Evolutionary conservation across 2,888 invertebrate genomes (phyloP), one percentile per base, ranked within the genome.

Genomic region (Melanotus villosus): DNA sequence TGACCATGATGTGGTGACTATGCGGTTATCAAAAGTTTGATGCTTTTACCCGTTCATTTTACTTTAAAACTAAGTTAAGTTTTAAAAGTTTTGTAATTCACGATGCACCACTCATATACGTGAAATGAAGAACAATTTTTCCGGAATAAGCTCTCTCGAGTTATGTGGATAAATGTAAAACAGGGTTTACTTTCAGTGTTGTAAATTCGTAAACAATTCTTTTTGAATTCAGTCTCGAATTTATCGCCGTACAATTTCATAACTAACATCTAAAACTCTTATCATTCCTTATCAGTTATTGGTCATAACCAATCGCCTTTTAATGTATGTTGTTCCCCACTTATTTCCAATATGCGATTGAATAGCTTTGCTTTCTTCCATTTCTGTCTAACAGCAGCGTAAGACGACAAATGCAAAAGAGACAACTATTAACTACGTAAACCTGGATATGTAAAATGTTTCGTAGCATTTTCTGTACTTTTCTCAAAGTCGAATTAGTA

Each of bases 281-380:
- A 71, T 77, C 74, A 71, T 73, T 75, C 59, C 74, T 81, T 81
- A 81, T 81, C 81, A 80, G 76, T 76, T 78, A 80, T 80, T 77
- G 80, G 81, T 80, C 77, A 75, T 78, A 79, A 75, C 78, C 81
- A 70, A 70, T 70, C 50, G 70, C 36, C 58, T 65, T 63, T 70
- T 38, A 47, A 70, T 70, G 52, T 38, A 56, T 41, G 47, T 47
- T 30, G 16, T 58, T 66, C 70, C 70, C 70, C 70, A 70, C 70
- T 70, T 45, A 43, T 38, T 52, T 65, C 9, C 10, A 63, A 54
- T 54, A 18, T 34, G 63, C 52, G 5, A 30, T 30, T 26, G 23
- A 41, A 43, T 32, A 19, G 41, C 36, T 32, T 26, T 14, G n/a
- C 36, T 14, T 41, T 30, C 9, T 38, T 23, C 43, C 41, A n/a